Evolutionary conservation across 2,888 invertebrate genomes (phyloP).

Genomic region (Parthenolecanium corni): DNA sequence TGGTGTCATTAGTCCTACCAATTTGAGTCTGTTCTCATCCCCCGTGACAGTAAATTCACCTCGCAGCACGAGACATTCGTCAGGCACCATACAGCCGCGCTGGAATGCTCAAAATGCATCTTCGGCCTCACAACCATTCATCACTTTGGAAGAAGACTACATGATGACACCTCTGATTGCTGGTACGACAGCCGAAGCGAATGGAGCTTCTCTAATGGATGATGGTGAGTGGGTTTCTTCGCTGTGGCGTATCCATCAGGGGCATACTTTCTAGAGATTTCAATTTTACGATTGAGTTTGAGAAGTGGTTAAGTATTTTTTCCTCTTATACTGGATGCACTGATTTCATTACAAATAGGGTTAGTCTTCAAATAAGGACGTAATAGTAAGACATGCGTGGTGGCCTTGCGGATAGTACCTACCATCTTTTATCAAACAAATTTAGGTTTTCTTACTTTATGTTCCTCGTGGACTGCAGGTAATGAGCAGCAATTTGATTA

Average conservation of each 20-base stretch:
- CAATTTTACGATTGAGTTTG: not conserved
- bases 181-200: conserved; percentile 48
- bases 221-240: conserved; percentile 56
- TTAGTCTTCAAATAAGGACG: no score
- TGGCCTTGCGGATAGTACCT: no score
- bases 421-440: no score
- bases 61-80: conserved; percentile 53
- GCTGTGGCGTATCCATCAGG: not conserved
- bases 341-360: no score
- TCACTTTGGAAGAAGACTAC: conserved; percentile 86
- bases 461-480: no score
- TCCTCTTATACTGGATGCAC: no score
- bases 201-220: conserved; percentile 57
- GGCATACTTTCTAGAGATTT: conserved; percentile 1
- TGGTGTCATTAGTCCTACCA: conserved; percentile 79
- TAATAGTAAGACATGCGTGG: no score
- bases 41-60: conserved; percentile 52
- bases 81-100: conserved; percentile 35
- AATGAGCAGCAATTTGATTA: no score
- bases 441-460: no score
- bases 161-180: conserved; percentile 67
- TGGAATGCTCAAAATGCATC: conserved; percentile 42
- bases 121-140: conserved; percentile 51
- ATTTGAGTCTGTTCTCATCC: conserved; percentile 66
- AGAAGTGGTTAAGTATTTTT: no score